A percentile compares a stretch with the other conserved stretches of the same genome.
These are phyloP conservation scores for Tenualosa thibaudeaui DNA, from an alignment of 2,797 vertebrate genomes.

Conservation along the genomic window DNA sequence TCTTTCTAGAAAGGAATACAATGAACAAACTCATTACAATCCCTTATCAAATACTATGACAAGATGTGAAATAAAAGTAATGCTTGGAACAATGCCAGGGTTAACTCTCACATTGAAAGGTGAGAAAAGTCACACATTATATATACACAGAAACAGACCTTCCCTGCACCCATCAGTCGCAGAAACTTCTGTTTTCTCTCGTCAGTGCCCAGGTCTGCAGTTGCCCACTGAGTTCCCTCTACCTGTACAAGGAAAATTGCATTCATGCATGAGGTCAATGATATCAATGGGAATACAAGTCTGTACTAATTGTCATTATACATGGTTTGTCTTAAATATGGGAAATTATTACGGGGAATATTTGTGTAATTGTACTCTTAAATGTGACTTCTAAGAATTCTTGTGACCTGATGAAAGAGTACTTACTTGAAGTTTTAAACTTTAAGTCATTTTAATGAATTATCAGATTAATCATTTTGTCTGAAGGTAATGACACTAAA, in stretches of 20 bases:
- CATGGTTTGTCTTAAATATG: too few species aligned
- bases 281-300: too few species aligned
- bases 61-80: slow-evolving; percentile 12
- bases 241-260: slow-evolving; percentile 52
- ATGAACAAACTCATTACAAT: slow-evolving; percentile 23
- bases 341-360: too few species aligned
- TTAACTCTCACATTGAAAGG: not conserved
- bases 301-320: too few species aligned
- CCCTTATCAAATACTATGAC: not conserved
- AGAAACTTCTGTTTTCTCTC: slow-evolving; percentile 95
- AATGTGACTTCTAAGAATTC: too few species aligned
- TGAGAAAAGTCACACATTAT: not conserved
- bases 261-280: too few species aligned
- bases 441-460: not conserved
- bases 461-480: not conserved
- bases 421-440: not conserved
- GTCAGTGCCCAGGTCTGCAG: slow-evolving; percentile 88
- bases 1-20: slow-evolving; percentile 79
- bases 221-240: slow-evolving; percentile 84
- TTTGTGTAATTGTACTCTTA: too few species aligned
- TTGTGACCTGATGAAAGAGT: not conserved
- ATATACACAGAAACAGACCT: slow-evolving; percentile 72
- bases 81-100: not conserved
- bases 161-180: slow-evolving; percentile 91
- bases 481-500: too few species aligned